Conservation (phyloP, 2,888 invertebrate species). For the Thelaira solivaga region DNA sequence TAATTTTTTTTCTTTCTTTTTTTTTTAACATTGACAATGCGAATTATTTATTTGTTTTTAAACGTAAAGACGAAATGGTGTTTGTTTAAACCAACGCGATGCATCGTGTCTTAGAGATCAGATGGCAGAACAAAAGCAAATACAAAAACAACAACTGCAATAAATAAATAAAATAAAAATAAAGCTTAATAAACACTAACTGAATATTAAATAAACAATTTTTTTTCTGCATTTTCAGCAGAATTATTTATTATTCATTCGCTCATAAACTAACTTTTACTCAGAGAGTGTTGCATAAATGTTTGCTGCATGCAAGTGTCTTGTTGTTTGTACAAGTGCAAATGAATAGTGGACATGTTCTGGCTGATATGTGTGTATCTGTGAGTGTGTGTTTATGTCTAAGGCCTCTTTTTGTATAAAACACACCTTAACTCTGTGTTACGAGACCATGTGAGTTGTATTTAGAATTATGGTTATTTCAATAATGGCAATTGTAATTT, state of each 20-base stretch:
- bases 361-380: too few species aligned
- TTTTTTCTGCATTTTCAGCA: slow-evolving; percentile 52
- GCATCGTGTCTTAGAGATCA: slow-evolving; percentile 50
- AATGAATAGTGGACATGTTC: slow-evolving; percentile 29
- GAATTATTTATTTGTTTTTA: slow-evolving; percentile 40
- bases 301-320: not conserved
- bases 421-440: slow-evolving; percentile 41
- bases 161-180: slow-evolving; percentile 37
- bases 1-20: not conserved
- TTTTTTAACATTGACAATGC: slow-evolving; percentile 32
- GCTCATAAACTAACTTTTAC: not conserved
- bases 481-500: slow-evolving; percentile 44
- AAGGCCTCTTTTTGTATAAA: slow-evolving; percentile 4
- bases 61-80: slow-evolving; percentile 5
- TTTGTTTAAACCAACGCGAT: slow-evolving; percentile 39
- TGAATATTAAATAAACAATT: slow-evolving; percentile 54
- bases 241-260: slow-evolving; percentile 47
- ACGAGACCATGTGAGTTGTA: slow-evolving; percentile 16
- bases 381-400: too few species aligned
- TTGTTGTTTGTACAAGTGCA: not conserved
- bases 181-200: slow-evolving; percentile 54
- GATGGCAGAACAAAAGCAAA: slow-evolving; percentile 47
- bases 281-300: not conserved
- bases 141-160: not conserved
- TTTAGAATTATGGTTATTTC: slow-evolving; percentile 40